Evolutionary conservation across 1,140 invertebrate genomes (phyloP), one percentile per base, ranked within the genome.

Genomic region (Vollenhovia emeryi): DNA sequence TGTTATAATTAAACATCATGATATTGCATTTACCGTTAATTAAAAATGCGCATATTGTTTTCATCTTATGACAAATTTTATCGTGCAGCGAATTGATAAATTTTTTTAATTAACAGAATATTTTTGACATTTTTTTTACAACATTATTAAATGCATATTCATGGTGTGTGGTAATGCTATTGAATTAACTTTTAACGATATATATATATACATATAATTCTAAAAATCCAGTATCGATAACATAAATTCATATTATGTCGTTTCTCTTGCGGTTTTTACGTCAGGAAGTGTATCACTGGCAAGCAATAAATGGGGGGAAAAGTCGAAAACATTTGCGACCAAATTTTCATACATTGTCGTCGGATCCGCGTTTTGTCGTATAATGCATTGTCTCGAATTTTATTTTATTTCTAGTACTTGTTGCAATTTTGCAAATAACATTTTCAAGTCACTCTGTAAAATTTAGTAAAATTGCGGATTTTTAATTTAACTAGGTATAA

Each of bases 401-500:
- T 15, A 48, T 71, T 71, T 55, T 57, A 73, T 82, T 82, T 73
- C 4, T 4, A 82, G 40, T 27, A 57, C 36, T n/a, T 45, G 59
- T 73, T 82, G 66, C 36, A 71, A 57, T 71, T 73, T 82, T 71
- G n/a, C 24, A 82, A 3, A 82, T 82, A 45, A 24, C 30, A 59
- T 45, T 82, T 82, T 52, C 8, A 57, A 57, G 18, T 50, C 36
- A 82, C 24, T 71, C 27, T 71, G 21, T 21, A 13, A 73, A 57
- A 82, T 59, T 45, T 36, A 43, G n/a, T 80, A 43, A 71, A 73
- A 7, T 13, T 33, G 15, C n/a, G 33, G 24, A 82, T 82, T 57
- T 73, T 71, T 59, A n/a, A 59, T 73, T 71, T 45, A 71, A 80
- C 71, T n/a, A n/a, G n/a, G n/a, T n/a, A n/a, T n/a, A n/a, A 71